Conservation (phyloP, 2,888 invertebrate genomes). For the Uropetala carovei region DNA sequence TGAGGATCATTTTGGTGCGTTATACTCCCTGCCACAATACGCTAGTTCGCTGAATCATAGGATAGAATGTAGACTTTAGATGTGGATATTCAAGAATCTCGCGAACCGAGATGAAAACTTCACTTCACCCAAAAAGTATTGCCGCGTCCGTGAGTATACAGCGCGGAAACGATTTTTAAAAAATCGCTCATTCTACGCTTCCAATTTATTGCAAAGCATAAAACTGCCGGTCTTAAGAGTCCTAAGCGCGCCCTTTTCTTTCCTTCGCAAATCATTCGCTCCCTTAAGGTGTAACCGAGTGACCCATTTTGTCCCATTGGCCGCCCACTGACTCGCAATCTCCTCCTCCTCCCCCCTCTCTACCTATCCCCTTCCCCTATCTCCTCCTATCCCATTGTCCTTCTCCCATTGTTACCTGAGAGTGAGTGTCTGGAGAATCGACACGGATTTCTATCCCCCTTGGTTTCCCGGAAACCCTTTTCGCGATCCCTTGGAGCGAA, state of each 20-base stretch:
- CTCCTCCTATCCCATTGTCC: neutral
- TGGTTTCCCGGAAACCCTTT: too few relatives aligned
- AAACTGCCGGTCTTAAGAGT: neutral
- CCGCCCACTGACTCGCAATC: neutral
- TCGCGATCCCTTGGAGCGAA: too few relatives aligned
- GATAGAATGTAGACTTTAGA: too few relatives aligned
- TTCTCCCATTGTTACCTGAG: neutral
- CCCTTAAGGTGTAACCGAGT: neutral
- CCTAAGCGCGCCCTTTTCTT: neutral
- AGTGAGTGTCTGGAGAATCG: neutral
- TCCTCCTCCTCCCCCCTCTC: too few relatives aligned
- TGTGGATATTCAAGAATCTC: too few relatives aligned
- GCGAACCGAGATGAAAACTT: too few relatives aligned
- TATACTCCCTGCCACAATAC: too few relatives aligned
- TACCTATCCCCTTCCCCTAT: too few relatives aligned
- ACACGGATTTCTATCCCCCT: too few relatives aligned
- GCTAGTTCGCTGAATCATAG: too few relatives aligned
- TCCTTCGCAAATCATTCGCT: neutral
- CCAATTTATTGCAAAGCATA: neutral
- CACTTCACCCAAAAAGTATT: neutral
- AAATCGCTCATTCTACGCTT: neutral
- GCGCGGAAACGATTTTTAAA: neutral
- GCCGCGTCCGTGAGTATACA: neutral
- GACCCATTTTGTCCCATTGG: neutral
- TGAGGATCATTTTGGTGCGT: too few relatives aligned